Evolutionary conservation across 2,888 invertebrate species (phyloP), one percentile per base, ranked within the genome.

Genomic region (Drosophila pegasa): DNA sequence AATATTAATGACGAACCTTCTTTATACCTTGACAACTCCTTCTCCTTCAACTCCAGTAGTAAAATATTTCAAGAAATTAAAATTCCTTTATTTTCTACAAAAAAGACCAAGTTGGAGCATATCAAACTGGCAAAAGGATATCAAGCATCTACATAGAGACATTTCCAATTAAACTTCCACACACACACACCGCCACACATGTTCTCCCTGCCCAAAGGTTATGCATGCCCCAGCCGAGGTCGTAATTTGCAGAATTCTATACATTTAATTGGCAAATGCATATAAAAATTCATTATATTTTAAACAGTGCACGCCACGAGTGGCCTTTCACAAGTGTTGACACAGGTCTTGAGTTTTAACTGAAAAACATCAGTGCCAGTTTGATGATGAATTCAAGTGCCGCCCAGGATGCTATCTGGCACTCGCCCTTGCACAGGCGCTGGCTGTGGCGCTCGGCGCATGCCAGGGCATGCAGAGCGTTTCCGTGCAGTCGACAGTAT

Each of bases 341-440:
- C 91, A 89, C 87, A 90, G 87, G 89, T 89, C 91, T 91, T 90
- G 88, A 91, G 87, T 90, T 91, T 91, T 90, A 91, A 91, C 91
- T 91, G 90, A 91, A 91, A 91, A 90, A 87, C 89, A 87, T 91
- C 80, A 91, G 91, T 90, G 91, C 80, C 89, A 91, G 83, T 80
- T 78, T 86, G 80, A 82, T 83, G 75, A 80, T 75, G 78, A 73
- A 75, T 80, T 86, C 69, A 83, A 82, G 83, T 86, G 83, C 52
- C 27, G 58, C 18, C 61, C 67, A 54, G 66, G 22, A 40, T 52
- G 52, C 66, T 51, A 45, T 27, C 45, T 27, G 58, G 27, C 41
- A 41, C 70, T 29, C 31, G 48, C 31, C 18, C 31, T 48, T 18
- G 29, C 33, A 3, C 16, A 1, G 27, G 18, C 16, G 1, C 27